Evolutionary conservation across 2,888 invertebrate genomes (phyloP), one percentile per base, ranked within the genome.

Genomic region (Diplolepis rosae): DNA sequence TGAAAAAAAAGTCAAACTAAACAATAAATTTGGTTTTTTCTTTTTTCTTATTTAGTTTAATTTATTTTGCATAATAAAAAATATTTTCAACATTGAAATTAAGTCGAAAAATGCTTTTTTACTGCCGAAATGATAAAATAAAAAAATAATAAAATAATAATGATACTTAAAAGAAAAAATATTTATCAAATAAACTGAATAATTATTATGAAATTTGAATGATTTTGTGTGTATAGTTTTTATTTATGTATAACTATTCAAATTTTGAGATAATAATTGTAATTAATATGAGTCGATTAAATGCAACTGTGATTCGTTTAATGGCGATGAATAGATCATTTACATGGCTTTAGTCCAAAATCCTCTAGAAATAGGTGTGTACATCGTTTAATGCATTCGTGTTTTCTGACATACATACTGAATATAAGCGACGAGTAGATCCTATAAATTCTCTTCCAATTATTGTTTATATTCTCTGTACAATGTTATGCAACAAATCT

Each of bases 351-450:
- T 45, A 56, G 70, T 78, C 82, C 82, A 82, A 79, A n/a, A 78
- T 68, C 75, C 72, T 80, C 82, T 82, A 77, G 79, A 81, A 82
- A 82, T 82, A 82, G 81, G 78, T 78, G 74, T 69, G 75, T 76
- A 76, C 76, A 73, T 75, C 69, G 72, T 65, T 52, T 42, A 22
- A 9, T 32, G 32, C 15, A 18, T 18, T 27, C 61, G 61, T 61
- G 27, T 7, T 22, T n/a, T 24, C 61, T 61, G 39, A 61, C 39
- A 24, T n/a, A 27, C 24, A 27, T 13, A 61, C 13, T 39, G 6
- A 61, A 61, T 35, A 39, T 39, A 35, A 61, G 22, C 39, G 61
- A 39, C 39, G 39, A 22, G 7, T 61, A 61, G 24, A 61, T 39
- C 27, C 15, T n/a, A 61, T 56, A 22, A 32, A 3, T 32, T 18